Evolutionary conservation across 2,797 vertebrate species (phyloP).

Genomic region (Cynodonichthys magdalenae): DNA sequence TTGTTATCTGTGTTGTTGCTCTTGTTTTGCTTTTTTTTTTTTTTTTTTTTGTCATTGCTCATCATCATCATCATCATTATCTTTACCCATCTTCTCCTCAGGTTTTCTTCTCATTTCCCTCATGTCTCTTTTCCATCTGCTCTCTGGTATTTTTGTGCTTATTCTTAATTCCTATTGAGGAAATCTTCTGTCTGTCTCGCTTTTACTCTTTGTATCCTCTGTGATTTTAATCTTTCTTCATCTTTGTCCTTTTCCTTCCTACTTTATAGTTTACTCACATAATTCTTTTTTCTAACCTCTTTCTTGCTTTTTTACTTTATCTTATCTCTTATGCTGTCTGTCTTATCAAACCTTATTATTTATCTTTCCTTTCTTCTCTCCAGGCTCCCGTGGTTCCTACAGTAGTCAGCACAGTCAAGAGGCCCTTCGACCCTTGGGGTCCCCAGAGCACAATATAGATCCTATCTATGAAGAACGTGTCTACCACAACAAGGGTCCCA

Average conservation of each 20-base stretch:
- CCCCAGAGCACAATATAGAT: constrained; percentile 96
- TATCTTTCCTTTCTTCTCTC: constrained; percentile 5
- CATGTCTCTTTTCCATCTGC: neutral
- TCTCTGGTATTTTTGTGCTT: neutral
- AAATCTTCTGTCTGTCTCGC: constrained; percentile 1
- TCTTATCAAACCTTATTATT: neutral
- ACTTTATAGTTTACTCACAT: neutral
- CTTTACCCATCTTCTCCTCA: constrained; percentile 11
- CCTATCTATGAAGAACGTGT: constrained; percentile 97
- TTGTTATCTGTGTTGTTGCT: neutral
- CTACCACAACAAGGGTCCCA: constrained; percentile 97
- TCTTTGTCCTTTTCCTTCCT: neutral
- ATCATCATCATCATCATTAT: neutral
- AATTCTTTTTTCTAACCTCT: neutral
- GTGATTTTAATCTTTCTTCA: neutral
- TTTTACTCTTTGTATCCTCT: neutral
- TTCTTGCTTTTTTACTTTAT: neutral
- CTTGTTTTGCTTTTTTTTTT: neutral
- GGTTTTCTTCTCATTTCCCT: neutral
- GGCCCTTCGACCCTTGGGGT: constrained; percentile 92
- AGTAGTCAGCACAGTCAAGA: constrained; percentile 96
- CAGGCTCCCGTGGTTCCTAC: constrained; percentile 94
- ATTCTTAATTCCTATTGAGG: neutral
- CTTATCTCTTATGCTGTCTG: neutral
- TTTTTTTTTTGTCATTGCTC: neutral